Base-by-base conservation (phyloP, 1,140 invertebrate genomes). In the Caenorhabditis remanei region DNA sequence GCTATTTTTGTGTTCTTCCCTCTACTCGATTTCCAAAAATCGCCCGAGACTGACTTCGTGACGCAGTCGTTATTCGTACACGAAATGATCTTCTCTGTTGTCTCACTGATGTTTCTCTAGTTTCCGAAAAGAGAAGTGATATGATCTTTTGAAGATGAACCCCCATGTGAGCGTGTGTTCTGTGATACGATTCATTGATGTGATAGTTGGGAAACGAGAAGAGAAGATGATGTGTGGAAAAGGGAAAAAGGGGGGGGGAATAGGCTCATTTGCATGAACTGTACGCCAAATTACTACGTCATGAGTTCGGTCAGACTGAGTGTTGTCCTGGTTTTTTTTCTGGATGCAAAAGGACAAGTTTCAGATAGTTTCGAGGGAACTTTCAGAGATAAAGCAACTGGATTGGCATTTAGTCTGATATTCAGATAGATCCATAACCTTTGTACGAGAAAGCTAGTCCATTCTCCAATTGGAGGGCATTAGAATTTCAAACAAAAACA, bases 101-200 rank as follows among this genome's bases (percentile, higher is more conserved):
- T 79, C 71, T 79, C 46, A 19, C 14, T 5, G 41, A 6, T 24
- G 50, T 4, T 11, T 14, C 46, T 79, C 11, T 50, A 8, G n/a
- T 50, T 48, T 48, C n/a, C 14, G 56, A 8, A 53, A 53, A 53
- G 8, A 58, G 16, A 58, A 58, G 14, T 79, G 71, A 79, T 50
- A 79, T 79, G 71, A 79, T 79, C 46, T 79, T 79, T 79, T 79
- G 71, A 79, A 79, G 71, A 79, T 79, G 71, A 79, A 79, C 71
- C 61, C n/a, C 65, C 71, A 79, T 79, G 71, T 79, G 71, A 79
- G 71, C 71, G 71, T 2, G 46, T 50, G 71, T 79, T 24, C 46
- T 79, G 7, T 79, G 71, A 79, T 21, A 19, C n/a, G 32, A 32
- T 71, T 32, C 21, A 40, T 14, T 40, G 63, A 61, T n/a, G 7